phyloP scores from a whole-genome alignment of 2,113 vertebrate genomes.

The Mustela lutreola region DNA sequence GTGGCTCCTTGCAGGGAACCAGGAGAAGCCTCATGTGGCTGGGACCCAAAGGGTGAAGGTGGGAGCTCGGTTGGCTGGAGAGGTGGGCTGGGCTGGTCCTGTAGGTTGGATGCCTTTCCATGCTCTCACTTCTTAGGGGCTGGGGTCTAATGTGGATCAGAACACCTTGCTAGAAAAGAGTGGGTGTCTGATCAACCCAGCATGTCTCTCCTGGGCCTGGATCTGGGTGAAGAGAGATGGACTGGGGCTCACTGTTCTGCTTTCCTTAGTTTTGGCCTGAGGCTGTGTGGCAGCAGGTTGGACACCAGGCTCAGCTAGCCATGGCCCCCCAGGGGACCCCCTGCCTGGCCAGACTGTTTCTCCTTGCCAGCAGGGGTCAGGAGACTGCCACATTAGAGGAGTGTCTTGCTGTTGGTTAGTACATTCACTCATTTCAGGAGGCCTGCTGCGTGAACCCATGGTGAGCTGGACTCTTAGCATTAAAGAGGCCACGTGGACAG shows the following conservation, averaged over 20 bases:
- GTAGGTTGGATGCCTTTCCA: fast-evolving
- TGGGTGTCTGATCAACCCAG: neutral
- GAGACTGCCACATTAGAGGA: neutral
- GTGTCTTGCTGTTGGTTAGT: neutral
- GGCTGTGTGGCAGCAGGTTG: neutral
- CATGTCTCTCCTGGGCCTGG: neutral
- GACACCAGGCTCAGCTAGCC: neutral
- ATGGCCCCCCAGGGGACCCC: neutral
- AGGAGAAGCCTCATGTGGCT: neutral
- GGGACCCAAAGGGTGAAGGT: neutral
- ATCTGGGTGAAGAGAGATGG: neutral
- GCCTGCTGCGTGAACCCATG: neutral
- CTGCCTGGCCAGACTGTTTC: neutral
- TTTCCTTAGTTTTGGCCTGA: neutral
- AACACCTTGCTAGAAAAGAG: neutral
- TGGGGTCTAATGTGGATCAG: neutral
- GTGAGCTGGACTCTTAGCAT: neutral
- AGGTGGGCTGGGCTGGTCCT: no score
- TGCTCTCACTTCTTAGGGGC: no score
- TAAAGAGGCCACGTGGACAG: neutral
- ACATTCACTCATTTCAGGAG: neutral
- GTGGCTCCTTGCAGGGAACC: neutral
- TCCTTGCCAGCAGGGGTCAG: neutral
- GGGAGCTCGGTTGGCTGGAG: neutral
- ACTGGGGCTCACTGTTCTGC: neutral